A percentile compares a stretch with the other conserved stretches of the same genome.
These are phyloP conservation scores for Rynchops niger DNA, from an alignment of 2,113 vertebrate species.

Conservation along the genomic window DNA sequence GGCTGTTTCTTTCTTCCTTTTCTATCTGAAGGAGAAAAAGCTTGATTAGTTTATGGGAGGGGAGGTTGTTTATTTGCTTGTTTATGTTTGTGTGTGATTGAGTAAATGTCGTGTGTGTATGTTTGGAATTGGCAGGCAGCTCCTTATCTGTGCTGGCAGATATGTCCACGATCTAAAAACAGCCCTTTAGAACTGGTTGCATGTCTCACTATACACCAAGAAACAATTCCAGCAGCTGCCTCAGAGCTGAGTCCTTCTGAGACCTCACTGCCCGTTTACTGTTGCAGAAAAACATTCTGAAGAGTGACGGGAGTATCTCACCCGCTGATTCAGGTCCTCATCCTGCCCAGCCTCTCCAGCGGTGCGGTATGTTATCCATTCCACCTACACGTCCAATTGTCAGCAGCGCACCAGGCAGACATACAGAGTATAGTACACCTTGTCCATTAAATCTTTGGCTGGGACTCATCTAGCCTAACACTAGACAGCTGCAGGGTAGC, in stretches of 20 bases:
- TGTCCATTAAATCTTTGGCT: background rate
- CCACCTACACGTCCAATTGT: background rate
- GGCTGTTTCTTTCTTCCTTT: background rate
- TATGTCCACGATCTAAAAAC: constrained; percentile 54
- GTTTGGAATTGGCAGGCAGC: constrained; percentile 50
- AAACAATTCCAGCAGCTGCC: constrained; percentile 21
- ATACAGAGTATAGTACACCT: background rate
- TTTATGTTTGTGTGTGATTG: constrained; percentile 54
- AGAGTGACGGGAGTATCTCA: background rate
- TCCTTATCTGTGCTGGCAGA: constrained; percentile 62
- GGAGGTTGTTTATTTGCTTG: constrained; percentile 35
- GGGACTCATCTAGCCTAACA: background rate
- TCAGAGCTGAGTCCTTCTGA: background rate
- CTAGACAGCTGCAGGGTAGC: background rate
- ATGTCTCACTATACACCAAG: constrained; percentile 13
- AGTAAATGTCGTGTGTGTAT: background rate
- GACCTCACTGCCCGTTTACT: background rate
- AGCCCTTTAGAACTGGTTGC: constrained; percentile 43
- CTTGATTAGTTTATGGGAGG: constrained; percentile 9
- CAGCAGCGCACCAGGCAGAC: background rate
- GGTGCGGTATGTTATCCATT: background rate
- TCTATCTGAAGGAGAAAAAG: background rate
- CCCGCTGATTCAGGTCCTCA: background rate
- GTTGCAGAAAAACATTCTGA: background rate
- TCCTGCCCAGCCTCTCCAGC: background rate